Evolutionary conservation across 2,113 vertebrate genomes (phyloP).

Genomic region (Channa maculata): DNA sequence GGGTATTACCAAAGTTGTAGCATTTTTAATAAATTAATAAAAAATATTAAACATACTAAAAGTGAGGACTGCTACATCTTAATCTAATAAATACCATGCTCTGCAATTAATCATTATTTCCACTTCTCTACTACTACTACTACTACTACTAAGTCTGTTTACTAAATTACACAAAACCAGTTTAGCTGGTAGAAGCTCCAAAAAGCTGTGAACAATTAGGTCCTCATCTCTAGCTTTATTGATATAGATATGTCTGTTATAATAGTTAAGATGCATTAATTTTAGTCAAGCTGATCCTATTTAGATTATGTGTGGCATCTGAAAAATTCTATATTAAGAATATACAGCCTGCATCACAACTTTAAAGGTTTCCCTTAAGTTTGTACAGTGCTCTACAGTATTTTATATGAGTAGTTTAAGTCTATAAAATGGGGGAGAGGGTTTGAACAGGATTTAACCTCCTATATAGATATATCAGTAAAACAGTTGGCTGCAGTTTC

Average conservation of each 20-base stretch:
- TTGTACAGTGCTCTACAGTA: not conserved
- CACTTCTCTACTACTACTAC: too few relatives aligned
- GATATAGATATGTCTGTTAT: not conserved
- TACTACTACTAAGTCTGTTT: too few relatives aligned
- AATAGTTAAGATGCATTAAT: not conserved
- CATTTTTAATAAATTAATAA: too few relatives aligned
- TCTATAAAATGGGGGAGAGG: not conserved
- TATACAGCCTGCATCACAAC: not conserved
- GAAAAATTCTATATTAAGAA: not conserved
- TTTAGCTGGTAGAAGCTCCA: not conserved
- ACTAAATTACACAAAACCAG: too few relatives aligned
- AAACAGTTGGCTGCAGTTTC: constrained; percentile 1
- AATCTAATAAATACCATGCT: too few relatives aligned
- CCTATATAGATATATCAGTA: constrained; percentile 6
- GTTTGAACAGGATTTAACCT: not conserved
- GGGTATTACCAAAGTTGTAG: not conserved
- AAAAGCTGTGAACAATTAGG: not conserved
- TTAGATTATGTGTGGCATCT: not conserved
- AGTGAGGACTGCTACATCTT: too few relatives aligned
- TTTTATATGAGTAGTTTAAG: not conserved
- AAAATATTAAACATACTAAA: not conserved
- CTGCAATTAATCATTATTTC: too few relatives aligned
- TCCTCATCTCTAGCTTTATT: not conserved
- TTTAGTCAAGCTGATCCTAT: constrained; percentile 15
- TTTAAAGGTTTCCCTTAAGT: constrained; percentile 2